Evolutionary conservation across 1,140 invertebrate species (phyloP).

Genomic region (Cepaea nemoralis): DNA sequence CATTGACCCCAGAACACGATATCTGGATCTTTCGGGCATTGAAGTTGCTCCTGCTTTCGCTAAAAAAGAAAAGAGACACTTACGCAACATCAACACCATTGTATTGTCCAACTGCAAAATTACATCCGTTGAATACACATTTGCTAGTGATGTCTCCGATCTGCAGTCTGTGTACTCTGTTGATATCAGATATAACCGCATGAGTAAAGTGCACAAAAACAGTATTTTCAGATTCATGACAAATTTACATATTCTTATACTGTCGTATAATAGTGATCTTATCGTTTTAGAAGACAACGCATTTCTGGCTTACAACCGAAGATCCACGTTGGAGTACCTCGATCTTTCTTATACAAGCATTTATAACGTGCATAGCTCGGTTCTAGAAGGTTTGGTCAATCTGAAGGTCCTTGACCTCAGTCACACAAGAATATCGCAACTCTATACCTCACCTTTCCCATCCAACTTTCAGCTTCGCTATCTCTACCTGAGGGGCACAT

Average conservation of each 20-base stretch:
- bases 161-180: not conserved
- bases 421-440: not conserved
- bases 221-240: not conserved
- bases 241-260: not conserved
- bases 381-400: not conserved
- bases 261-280: not conserved
- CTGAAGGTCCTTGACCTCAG: not conserved
- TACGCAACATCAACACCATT: not conserved
- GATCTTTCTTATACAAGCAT: constrained; percentile 11
- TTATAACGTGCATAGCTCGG: not conserved
- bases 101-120: not conserved
- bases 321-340: not conserved
- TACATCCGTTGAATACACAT: not conserved
- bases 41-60: not conserved
- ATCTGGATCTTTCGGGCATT: constrained; percentile 22
- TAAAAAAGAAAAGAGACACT: not conserved
- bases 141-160: not conserved
- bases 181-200: constrained; percentile 3
- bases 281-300: not conserved
- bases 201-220: not conserved
- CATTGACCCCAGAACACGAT: not conserved
- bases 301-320: not conserved
- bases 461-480: not conserved
- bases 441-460: not conserved
- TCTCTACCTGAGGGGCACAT: not conserved